Evolutionary conservation across 2,888 invertebrate species (phyloP).

Genomic region (Boloria selene): DNA sequence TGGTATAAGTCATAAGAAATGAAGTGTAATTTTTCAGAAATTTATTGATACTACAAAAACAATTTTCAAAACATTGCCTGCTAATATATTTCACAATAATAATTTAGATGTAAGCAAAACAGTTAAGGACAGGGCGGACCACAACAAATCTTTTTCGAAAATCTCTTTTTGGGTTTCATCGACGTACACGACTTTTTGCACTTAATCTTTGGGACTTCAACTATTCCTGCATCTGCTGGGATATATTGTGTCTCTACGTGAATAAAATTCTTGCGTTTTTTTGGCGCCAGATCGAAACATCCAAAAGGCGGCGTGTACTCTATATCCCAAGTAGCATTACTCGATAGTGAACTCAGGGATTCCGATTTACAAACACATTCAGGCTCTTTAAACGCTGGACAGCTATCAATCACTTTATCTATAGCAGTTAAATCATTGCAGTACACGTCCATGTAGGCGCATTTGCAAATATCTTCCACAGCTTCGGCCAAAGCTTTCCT

Average conservation of each 20-base stretch:
- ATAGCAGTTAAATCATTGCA: constrained; percentile 74
- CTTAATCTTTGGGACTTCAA: constrained; percentile 53
- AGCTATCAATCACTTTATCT: constrained; percentile 71
- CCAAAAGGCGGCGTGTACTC: constrained; percentile 88
- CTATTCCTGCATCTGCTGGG: constrained; percentile 76
- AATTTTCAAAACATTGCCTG: constrained; percentile 2
- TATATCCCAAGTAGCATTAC: constrained; percentile 86
- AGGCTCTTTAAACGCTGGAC: constrained; percentile 74
- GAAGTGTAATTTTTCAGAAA: not conserved
- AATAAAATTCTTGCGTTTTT: constrained; percentile 72
- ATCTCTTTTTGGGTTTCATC: constrained; percentile 49
- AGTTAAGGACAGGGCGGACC: constrained; percentile 46
- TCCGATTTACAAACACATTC: constrained; percentile 69
- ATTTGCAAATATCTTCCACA: constrained; percentile 74
- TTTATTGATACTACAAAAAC: constrained; percentile 1
- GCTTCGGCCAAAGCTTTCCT: constrained; percentile 73
- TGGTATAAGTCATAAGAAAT: too few species aligned
- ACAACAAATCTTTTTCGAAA: constrained; percentile 49
- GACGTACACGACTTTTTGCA: constrained; percentile 56
- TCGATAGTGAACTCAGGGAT: constrained; percentile 72
- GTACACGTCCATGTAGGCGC: constrained; percentile 78
- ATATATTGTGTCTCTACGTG: constrained; percentile 85
- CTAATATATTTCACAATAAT: not conserved
- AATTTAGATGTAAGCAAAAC: constrained; percentile 1
- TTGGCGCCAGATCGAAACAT: constrained; percentile 83